Evolutionary conservation across 2,113 vertebrate genomes (phyloP).

Genomic region (Nanorana parkeri): DNA sequence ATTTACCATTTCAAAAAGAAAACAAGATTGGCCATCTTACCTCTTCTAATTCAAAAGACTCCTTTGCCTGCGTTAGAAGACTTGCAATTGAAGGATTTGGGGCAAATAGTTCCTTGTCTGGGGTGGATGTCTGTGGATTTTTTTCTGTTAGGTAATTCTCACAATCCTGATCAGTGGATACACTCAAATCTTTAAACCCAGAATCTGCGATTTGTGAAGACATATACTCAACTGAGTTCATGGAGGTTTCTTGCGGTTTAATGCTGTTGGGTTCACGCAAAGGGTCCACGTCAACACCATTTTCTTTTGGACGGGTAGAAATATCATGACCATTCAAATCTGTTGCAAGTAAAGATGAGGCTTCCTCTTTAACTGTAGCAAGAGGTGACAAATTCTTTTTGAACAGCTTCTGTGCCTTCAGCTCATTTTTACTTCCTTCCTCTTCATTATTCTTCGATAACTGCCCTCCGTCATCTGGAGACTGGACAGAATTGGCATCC

Average conservation of each 20-base stretch:
- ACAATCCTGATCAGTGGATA: conserved; percentile 58
- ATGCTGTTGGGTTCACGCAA: conserved; percentile 42
- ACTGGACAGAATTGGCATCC: conserved; percentile 46
- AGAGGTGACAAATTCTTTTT: conserved; percentile 83
- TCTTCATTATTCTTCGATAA: conserved; percentile 63
- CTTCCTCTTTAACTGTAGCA: conserved; percentile 88
- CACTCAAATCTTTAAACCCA: conserved; percentile 57
- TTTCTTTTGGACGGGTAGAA: conserved; percentile 58
- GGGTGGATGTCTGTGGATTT: conserved; percentile 55
- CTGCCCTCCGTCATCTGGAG: conserved; percentile 66
- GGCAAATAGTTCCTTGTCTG: conserved; percentile 69
- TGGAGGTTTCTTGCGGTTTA: conserved; percentile 50
- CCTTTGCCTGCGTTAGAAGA: conserved; percentile 79
- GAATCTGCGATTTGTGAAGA: conserved; percentile 60
- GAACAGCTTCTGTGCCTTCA: conserved; percentile 73
- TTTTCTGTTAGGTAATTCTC: conserved; percentile 50
- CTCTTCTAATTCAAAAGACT: conserved; percentile 98
- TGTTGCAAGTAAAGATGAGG: conserved; percentile 44
- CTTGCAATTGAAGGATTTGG: conserved; percentile 72
- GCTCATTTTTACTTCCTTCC: conserved; percentile 63
- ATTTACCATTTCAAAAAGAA: neutral
- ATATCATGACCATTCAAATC: conserved; percentile 45
- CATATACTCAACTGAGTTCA: conserved; percentile 60
- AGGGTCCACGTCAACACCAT: conserved; percentile 39
- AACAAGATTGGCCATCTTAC: conserved; percentile 68